Conservation (phyloP, 2,797 vertebrate species). For the Chaunax sp. region DNA sequence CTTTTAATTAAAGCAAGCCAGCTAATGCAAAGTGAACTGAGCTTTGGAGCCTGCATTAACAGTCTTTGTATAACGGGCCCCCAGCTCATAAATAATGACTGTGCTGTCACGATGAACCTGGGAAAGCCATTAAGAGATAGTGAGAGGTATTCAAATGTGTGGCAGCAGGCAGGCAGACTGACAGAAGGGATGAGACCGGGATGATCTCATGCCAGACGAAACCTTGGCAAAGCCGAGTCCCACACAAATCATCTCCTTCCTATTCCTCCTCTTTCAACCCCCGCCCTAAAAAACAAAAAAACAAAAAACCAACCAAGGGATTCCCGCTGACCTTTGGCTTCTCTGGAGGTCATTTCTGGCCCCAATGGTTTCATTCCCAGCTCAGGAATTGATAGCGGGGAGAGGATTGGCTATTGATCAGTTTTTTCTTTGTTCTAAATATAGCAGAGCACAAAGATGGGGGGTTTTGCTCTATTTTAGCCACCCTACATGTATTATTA, state of each 20-base stretch:
- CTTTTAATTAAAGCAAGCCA: conserved; percentile 72
- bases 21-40: conserved; percentile 61
- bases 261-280: conserved; percentile 9
- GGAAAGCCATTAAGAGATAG: conserved; percentile 74
- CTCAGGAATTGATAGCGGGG: conserved; percentile 12
- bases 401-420: conserved; percentile 42
- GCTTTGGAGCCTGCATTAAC: conserved; percentile 56
- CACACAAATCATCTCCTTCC: conserved; percentile 59
- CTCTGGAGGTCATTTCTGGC: conserved; percentile 47
- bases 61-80: conserved; percentile 60
- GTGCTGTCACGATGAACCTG: conserved; percentile 65
- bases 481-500: conserved; percentile 67
- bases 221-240: conserved; percentile 64
- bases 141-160: conserved; percentile 57
- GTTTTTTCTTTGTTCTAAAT: conserved; percentile 31
- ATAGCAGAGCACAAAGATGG: conserved; percentile 28
- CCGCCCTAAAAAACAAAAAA: too few relatives aligned
- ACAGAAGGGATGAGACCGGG: conserved; percentile 48
- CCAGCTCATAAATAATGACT: conserved; percentile 74
- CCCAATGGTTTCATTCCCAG: conserved; percentile 1
- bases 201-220: conserved; percentile 55
- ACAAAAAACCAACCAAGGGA: conserved; percentile 36
- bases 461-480: conserved; percentile 74
- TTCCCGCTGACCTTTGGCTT: conserved; percentile 69
- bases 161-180: conserved; percentile 44